Conservation (phyloP, 2,113 vertebrate species). For the Probosciger aterrimus region DNA sequence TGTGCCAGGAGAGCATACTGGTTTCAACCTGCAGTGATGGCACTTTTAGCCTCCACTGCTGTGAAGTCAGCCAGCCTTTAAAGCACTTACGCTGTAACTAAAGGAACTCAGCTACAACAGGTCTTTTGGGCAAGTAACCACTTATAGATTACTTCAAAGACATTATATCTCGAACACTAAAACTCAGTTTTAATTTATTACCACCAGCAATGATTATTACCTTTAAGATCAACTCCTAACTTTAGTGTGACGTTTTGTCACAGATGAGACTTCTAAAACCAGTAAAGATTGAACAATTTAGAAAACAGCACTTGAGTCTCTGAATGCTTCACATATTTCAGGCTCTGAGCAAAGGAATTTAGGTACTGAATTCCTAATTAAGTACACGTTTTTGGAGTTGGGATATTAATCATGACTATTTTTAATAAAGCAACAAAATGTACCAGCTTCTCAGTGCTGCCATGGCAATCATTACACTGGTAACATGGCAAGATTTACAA, state of each 20-base stretch:
- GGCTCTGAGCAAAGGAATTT: neutral
- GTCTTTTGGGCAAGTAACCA: neutral
- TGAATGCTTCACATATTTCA: neutral
- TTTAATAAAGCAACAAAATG: neutral
- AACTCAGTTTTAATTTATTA: neutral
- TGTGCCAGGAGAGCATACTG: neutral
- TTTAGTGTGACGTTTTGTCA: neutral
- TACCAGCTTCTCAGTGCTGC: neutral
- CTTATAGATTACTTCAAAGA: neutral
- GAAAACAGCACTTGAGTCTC: neutral
- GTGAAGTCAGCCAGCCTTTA: conserved; percentile 14
- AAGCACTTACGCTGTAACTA: neutral
- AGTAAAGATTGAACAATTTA: neutral
- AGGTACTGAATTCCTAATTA: neutral
- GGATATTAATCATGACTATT: neutral
- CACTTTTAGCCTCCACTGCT: neutral
- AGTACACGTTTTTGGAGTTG: neutral
- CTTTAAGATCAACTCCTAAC: neutral
- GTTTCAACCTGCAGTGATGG: neutral
- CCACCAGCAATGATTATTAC: neutral
- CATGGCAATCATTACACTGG: neutral
- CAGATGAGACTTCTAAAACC: neutral
- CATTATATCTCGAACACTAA: neutral
- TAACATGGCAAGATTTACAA: neutral
- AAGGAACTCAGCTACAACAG: neutral